Percentiles rank a stretch among this genome's conserved stretches.
These are phyloP conservation scores for Epicauta chinensis DNA, from an alignment of 1,140 invertebrate species.

Conservation along the genomic window DNA sequence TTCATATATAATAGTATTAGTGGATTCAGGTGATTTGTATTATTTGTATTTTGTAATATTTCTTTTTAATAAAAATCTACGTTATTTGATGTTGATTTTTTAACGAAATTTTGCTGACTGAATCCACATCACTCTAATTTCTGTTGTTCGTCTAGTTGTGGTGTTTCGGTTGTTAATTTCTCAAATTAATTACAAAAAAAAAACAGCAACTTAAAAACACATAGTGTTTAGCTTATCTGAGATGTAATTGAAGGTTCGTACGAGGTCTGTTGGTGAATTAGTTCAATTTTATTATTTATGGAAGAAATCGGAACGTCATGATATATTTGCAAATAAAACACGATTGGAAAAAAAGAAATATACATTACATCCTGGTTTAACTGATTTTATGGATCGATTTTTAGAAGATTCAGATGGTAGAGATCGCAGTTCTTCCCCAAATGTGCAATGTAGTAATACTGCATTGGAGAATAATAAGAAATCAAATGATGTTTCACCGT, in stretches of 20 bases:
- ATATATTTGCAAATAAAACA: constrained; percentile 81
- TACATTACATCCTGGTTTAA: constrained; percentile 74
- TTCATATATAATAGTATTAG: no score
- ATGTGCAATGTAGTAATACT: constrained; percentile 35
- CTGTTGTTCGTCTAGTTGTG: no score
- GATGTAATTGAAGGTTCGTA: constrained; percentile 59
- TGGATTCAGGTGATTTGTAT: no score
- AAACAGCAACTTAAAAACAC: background rate
- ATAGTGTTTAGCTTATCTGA: constrained; percentile 16
- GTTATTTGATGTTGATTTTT: no score
- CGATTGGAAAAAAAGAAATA: constrained; percentile 84
- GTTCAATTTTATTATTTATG: constrained; percentile 98
- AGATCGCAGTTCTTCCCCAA: constrained; percentile 44
- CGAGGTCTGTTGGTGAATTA: constrained; percentile 91
- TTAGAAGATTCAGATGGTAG: constrained; percentile 70
- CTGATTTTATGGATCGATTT: constrained; percentile 83
- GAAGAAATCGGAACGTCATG: constrained; percentile 98
- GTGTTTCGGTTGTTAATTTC: no score
- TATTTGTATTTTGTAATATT: no score
- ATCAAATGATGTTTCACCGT: constrained; percentile 6
- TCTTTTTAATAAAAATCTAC: no score
- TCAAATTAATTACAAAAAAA: no score
- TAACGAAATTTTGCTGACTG: no score
- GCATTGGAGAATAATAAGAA: constrained; percentile 11
- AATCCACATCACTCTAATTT: no score